phyloP scores from a whole-genome alignment of 2,797 vertebrate species.

The Chrysocyon brachyurus region DNA sequence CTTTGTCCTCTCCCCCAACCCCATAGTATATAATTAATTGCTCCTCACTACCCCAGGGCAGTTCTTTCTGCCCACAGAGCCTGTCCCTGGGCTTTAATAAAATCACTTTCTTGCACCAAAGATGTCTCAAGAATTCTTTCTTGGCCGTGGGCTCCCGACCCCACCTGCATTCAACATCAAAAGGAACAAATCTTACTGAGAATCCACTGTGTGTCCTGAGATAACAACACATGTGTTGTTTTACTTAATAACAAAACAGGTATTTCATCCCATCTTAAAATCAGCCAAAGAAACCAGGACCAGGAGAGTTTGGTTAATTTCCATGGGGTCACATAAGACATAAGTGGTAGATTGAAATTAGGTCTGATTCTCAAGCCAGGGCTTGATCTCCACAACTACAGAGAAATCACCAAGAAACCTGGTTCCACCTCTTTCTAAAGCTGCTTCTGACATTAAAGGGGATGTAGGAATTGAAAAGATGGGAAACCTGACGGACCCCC shows the following conservation, averaged over 20 bases:
- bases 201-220: neutral
- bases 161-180: neutral
- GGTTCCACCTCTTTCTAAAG: neutral
- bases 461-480: neutral
- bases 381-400: neutral
- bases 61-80: neutral
- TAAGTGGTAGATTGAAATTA: neutral
- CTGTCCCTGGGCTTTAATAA: neutral
- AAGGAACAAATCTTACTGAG: neutral
- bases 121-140: neutral
- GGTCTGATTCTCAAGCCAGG: neutral
- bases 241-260: neutral
- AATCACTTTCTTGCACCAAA: no score
- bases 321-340: neutral
- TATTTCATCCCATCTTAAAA: neutral
- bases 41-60: neutral
- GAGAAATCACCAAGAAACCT: neutral
- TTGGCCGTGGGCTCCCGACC: neutral
- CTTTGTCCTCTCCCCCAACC: neutral
- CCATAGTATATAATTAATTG: neutral
- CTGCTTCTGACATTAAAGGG: neutral
- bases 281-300: neutral
- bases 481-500: neutral
- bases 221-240: neutral
- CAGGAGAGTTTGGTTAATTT: neutral